Percentiles rank a stretch among this genome's conserved stretches.
These are phyloP conservation scores for Erpetoichthys calabaricus DNA, from an alignment of 2,797 vertebrate species.

Conservation along the genomic window DNA sequence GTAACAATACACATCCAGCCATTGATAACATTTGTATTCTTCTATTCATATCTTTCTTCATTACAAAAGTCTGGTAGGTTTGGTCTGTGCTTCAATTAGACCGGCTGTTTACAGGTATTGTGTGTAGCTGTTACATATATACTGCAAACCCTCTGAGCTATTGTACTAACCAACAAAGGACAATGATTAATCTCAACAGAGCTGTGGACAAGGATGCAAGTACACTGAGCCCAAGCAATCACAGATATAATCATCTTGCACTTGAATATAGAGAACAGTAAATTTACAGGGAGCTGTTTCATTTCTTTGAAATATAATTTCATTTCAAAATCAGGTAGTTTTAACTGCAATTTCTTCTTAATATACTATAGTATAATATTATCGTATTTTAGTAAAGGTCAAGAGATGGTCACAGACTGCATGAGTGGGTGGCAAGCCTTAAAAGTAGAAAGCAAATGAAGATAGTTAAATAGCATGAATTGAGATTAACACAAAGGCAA, in stretches of 20 bases:
- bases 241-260: conserved; percentile 47
- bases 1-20: conserved; percentile 51
- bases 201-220: conserved; percentile 54
- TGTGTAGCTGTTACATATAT: conserved; percentile 39
- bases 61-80: conserved; percentile 63
- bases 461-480: too few relatives aligned
- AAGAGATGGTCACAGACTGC: conserved; percentile 42
- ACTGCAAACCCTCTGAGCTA: conserved; percentile 49
- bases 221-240: conserved; percentile 62
- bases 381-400: conserved; percentile 45
- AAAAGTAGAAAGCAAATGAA: too few relatives aligned
- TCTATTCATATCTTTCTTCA: conserved; percentile 63
- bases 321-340: conserved; percentile 66
- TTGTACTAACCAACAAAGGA: conserved; percentile 80
- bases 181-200: conserved; percentile 78
- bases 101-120: conserved; percentile 67
- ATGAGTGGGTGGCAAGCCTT: not conserved
- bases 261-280: conserved; percentile 38
- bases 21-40: conserved; percentile 50
- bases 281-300: conserved; percentile 26
- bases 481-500: too few relatives aligned
- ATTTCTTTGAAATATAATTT: conserved; percentile 64
- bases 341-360: conserved; percentile 37
- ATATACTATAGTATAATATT: conserved; percentile 64
- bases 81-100: conserved; percentile 70